phyloP scores from a whole-genome alignment of 2,113 vertebrate species.

The Electrona antarctica region DNA sequence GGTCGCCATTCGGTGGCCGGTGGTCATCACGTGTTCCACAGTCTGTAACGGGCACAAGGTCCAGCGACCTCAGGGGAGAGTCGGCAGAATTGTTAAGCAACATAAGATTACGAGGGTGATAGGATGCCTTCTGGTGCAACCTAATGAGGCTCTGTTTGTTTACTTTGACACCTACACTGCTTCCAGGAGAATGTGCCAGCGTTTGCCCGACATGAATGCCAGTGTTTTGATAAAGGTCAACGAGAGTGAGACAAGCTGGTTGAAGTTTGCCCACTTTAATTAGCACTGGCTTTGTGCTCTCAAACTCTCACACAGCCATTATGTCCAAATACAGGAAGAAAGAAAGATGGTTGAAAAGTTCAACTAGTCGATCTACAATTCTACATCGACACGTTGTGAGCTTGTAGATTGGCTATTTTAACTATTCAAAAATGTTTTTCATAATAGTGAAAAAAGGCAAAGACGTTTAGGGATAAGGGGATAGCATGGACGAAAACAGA shows the following conservation, averaged over 20 bases:
- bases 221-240: constrained; percentile 80
- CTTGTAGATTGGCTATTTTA: constrained; percentile 27
- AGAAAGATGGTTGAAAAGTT: constrained; percentile 50
- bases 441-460: too few relatives aligned
- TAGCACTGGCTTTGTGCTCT: constrained; percentile 68
- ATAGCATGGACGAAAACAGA: too few relatives aligned
- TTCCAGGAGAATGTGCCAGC: constrained; percentile 61
- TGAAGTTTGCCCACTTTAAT: constrained; percentile 77
- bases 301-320: constrained; percentile 47
- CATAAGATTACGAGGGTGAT: constrained; percentile 65
- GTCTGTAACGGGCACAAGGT: background rate
- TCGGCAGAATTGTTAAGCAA: constrained; percentile 52
- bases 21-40: background rate
- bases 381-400: too few relatives aligned
- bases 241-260: constrained; percentile 70
- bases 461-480: too few relatives aligned
- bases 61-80: background rate
- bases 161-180: constrained; percentile 50
- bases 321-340: constrained; percentile 55
- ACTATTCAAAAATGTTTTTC: constrained; percentile 23
- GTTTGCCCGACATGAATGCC: constrained; percentile 72
- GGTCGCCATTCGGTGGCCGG: too few relatives aligned
- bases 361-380: constrained; percentile 22
- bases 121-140: constrained; percentile 57
- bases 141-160: constrained; percentile 75